A percentile compares a stretch with the other conserved stretches of the same genome.
These are phyloP conservation scores for Papilio machaon DNA, from an alignment of 1,140 invertebrate species.

Conservation along the genomic window DNA sequence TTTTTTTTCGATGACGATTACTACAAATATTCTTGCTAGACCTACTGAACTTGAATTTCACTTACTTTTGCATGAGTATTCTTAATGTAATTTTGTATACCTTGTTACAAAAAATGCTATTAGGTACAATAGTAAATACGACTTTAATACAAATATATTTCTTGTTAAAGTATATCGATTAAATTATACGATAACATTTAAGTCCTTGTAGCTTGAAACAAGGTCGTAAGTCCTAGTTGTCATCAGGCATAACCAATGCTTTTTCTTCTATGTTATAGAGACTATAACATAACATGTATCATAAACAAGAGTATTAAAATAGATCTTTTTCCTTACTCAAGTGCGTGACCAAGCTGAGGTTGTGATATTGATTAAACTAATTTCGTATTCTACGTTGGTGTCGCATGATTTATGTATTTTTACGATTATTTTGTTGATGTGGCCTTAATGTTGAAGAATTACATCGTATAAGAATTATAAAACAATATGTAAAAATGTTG, in stretches of 20 bases:
- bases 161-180: background rate
- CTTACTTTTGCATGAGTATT: background rate
- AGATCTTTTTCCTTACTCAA: background rate
- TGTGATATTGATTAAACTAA: slow-evolving; percentile 21
- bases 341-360: slow-evolving; percentile 22
- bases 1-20: too few relatives aligned
- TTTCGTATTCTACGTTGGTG: slow-evolving; percentile 12
- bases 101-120: background rate
- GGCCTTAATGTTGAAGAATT: background rate
- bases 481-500: background rate
- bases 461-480: background rate
- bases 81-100: background rate
- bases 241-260: background rate
- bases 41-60: background rate
- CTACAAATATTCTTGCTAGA: too few relatives aligned
- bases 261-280: background rate
- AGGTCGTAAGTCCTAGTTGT: background rate
- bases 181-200: background rate
- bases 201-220: background rate
- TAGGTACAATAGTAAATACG: background rate
- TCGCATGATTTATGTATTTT: slow-evolving; percentile 19
- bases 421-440: slow-evolving; percentile 2
- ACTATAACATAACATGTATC: background rate
- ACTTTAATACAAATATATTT: too few relatives aligned
- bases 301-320: slow-evolving; percentile 16